These are phyloP conservation scores for Pristionchus fissidentatus DNA, from an alignment of 2,888 invertebrate species.

Conservation along the genomic window DNA sequence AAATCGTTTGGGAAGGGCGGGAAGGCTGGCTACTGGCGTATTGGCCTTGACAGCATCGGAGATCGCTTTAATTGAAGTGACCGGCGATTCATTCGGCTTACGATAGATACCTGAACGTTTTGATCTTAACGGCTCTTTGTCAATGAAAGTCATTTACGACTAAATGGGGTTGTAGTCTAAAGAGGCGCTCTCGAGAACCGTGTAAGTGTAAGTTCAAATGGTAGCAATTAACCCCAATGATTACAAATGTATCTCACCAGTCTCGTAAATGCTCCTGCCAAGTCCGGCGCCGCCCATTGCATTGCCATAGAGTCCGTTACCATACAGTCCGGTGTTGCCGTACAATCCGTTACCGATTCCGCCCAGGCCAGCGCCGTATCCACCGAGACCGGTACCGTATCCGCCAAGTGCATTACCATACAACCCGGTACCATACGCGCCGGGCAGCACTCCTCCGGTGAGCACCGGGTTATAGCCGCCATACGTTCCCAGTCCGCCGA, in stretches of 20 bases:
- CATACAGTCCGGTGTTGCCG: conserved; percentile 34
- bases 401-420: conserved; percentile 20
- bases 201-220: neutral
- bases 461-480: conserved; percentile 39
- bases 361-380: neutral
- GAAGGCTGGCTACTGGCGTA: neutral
- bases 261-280: conserved; percentile 46
- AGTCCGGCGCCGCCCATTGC: conserved; percentile 40
- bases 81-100: conserved; percentile 9
- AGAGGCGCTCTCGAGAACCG: neutral
- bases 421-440: conserved; percentile 1
- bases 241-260: conserved; percentile 1
- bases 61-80: neutral
- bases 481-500: conserved; percentile 8
- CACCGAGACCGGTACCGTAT: neutral
- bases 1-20: conserved; percentile 30
- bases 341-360: conserved; percentile 17
- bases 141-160: neutral
- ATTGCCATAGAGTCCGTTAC: conserved; percentile 38
- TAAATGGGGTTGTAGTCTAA: neutral
- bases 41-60: neutral
- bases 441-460: neutral
- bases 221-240: neutral
- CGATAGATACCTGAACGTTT: conserved; percentile 29
- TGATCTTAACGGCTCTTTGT: neutral